A percentile compares a stretch with the other conserved stretches of the same genome.
phyloP scores from a whole-genome alignment of 2,888 invertebrate species.

The Eristalis arbustorum region DNA sequence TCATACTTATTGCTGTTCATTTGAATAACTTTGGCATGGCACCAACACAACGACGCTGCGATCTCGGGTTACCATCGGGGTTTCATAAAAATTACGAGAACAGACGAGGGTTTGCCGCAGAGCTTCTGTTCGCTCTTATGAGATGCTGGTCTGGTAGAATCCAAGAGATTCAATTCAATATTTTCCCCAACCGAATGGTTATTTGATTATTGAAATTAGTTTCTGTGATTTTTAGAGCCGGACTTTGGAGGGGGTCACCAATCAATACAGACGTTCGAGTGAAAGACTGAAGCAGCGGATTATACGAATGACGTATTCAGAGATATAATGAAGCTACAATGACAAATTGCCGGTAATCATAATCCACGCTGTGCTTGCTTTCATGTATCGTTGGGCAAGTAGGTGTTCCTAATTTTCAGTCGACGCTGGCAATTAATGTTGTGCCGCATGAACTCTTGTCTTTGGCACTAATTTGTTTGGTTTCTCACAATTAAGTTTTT shows the following conservation, averaged over 20 bases:
- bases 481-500: too few relatives aligned
- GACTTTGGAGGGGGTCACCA: neutral
- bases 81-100: slow-evolving; percentile 28
- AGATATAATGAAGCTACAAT: neutral
- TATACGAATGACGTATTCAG: neutral
- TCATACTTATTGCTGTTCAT: slow-evolving; percentile 48
- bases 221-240: slow-evolving; percentile 25
- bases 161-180: slow-evolving; percentile 4
- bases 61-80: slow-evolving; percentile 62
- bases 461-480: too few relatives aligned
- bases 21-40: slow-evolving; percentile 2
- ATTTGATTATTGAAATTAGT: slow-evolving; percentile 41
- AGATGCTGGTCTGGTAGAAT: slow-evolving; percentile 51
- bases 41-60: slow-evolving; percentile 20
- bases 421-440: neutral
- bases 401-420: neutral
- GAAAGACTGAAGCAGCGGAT: neutral
- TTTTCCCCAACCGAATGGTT: slow-evolving; percentile 12
- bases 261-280: neutral
- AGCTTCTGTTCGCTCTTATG: slow-evolving; percentile 35
- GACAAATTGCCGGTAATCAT: neutral
- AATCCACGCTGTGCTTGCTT: neutral
- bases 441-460: too few relatives aligned
- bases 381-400: neutral
- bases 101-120: slow-evolving; percentile 19